phyloP scores from a whole-genome alignment of 2,888 invertebrate genomes.

The Anoncus sp. region DNA sequence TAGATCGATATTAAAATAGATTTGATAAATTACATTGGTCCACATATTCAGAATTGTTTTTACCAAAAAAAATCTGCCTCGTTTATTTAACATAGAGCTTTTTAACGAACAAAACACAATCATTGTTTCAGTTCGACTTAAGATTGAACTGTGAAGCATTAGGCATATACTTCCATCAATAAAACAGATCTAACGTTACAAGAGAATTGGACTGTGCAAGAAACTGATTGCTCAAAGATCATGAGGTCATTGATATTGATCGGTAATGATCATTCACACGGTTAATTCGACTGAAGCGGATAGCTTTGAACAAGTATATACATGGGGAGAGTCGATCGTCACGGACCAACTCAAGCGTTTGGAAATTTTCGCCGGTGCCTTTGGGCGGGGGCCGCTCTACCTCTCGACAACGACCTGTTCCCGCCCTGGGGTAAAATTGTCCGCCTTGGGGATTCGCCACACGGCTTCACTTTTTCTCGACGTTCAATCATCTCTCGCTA shows the following conservation, averaged over 20 bases:
- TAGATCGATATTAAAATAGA: too few species aligned
- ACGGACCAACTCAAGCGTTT: slow-evolving; percentile 31
- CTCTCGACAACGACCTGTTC: slow-evolving; percentile 37
- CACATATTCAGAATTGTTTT: too few species aligned
- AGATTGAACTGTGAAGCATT: too few species aligned
- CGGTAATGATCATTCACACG: slow-evolving; percentile 15
- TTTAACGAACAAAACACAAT: too few species aligned
- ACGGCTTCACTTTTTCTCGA: slow-evolving; percentile 58
- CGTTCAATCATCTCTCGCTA: slow-evolving; percentile 15
- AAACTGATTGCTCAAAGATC: slow-evolving; percentile 7
- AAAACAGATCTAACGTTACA: not conserved
- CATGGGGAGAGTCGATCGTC: not conserved
- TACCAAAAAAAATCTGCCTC: too few species aligned
- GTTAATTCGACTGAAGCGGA: not conserved
- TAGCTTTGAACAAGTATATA: slow-evolving; percentile 3
- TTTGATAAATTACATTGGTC: too few species aligned
- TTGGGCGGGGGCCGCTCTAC: slow-evolving; percentile 15
- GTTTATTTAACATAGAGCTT: too few species aligned
- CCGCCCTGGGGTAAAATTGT: slow-evolving; percentile 59
- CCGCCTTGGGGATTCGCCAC: slow-evolving; percentile 45
- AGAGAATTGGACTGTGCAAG: not conserved
- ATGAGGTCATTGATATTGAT: slow-evolving; percentile 28
- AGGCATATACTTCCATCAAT: not conserved
- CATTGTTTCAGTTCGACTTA: too few species aligned
- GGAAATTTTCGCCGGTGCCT: slow-evolving; percentile 53